Evolutionary conservation across 2,888 invertebrate genomes (phyloP).

Genomic region (Antitype chi): DNA sequence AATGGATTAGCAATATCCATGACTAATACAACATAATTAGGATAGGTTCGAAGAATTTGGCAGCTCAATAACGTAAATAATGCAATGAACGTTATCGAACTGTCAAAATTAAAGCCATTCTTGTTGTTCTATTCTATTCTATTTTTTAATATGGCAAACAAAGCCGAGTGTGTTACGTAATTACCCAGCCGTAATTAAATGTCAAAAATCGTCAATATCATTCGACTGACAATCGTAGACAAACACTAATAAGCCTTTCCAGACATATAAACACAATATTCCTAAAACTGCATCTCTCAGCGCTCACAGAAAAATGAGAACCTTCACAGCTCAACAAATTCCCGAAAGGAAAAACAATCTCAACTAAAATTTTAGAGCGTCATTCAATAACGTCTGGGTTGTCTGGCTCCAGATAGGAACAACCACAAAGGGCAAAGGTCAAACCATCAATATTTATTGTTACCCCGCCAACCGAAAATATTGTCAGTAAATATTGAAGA

Average conservation of each 20-base stretch:
- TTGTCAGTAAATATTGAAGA: slow-evolving; percentile 57
- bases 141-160: too few species aligned
- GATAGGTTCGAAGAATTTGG: too few species aligned
- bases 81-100: too few species aligned
- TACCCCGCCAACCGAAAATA: slow-evolving; percentile 38
- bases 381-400: slow-evolving; percentile 34
- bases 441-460: slow-evolving; percentile 62
- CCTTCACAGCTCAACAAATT: not conserved
- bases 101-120: too few species aligned
- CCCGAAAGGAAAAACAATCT: slow-evolving; percentile 1
- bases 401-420: slow-evolving; percentile 36
- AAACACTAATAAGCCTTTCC: too few species aligned
- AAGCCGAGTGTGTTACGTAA: too few species aligned
- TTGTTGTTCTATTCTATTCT: too few species aligned
- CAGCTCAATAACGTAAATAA: too few species aligned
- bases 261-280: slow-evolving; percentile 11
- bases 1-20: not conserved
- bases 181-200: not conserved
- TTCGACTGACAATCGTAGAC: not conserved
- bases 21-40: too few species aligned
- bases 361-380: slow-evolving; percentile 48
- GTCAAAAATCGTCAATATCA: not conserved
- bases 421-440: slow-evolving; percentile 39
- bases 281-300: not conserved
- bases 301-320: not conserved